phyloP scores from a whole-genome alignment of 2,113 vertebrate genomes.

The Vanacampus margaritifer region DNA sequence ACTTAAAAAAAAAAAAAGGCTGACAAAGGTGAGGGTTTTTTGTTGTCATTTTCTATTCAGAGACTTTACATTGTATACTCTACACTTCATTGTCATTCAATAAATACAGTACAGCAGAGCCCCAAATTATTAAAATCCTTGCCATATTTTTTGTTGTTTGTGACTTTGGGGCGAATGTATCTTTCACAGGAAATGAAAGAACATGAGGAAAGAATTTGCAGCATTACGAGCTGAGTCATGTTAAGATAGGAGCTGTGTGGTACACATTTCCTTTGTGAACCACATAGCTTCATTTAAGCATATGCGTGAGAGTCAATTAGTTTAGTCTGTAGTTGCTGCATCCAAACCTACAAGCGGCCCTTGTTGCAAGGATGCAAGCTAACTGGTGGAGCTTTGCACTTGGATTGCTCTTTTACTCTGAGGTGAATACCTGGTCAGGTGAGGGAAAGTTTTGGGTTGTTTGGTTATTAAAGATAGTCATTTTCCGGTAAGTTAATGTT shows the following conservation, averaged over 20 bases:
- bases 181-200: background rate
- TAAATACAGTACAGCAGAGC: background rate
- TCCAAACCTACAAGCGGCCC: slow-evolving; percentile 2
- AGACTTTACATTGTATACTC: background rate
- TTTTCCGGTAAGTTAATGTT: slow-evolving; percentile 1
- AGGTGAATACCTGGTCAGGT: slow-evolving; percentile 28
- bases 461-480: background rate
- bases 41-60: too few relatives aligned
- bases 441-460: slow-evolving; percentile 9
- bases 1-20: background rate
- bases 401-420: slow-evolving; percentile 39
- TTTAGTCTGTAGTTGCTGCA: background rate
- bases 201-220: background rate
- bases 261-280: slow-evolving; percentile 31
- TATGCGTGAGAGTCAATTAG: background rate
- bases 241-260: background rate
- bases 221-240: background rate
- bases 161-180: background rate
- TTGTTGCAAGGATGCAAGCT: slow-evolving; percentile 34
- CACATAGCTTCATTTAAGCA: background rate
- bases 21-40: background rate
- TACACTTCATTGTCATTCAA: background rate
- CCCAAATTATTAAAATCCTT: background rate
- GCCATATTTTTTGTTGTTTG: background rate
- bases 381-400: slow-evolving; percentile 45